Conservation (phyloP, 2,888 invertebrate species). For the Cheilosia vernalis region DNA sequence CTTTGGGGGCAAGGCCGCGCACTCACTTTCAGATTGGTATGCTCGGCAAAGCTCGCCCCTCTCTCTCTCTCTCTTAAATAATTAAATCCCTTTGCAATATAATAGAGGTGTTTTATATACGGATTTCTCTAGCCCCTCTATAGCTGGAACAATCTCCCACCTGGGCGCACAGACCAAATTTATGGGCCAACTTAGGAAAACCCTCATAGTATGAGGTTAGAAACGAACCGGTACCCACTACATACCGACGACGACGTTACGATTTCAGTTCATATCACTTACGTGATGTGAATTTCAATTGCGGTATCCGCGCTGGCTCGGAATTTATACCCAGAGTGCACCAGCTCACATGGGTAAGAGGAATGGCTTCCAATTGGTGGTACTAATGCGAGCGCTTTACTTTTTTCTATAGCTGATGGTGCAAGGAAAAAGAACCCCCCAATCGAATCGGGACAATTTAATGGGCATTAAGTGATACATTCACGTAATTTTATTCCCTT, state of each 20-base stretch:
- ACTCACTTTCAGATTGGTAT: constrained; percentile 43
- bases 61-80: constrained; percentile 54
- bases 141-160: constrained; percentile 28
- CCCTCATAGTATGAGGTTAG: constrained; percentile 9
- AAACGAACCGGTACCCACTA: constrained; percentile 14
- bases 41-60: constrained; percentile 9
- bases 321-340: constrained; percentile 62
- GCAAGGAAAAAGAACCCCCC: constrained; percentile 19
- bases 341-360: constrained; percentile 57
- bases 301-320: constrained; percentile 36
- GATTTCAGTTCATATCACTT: constrained; percentile 74
- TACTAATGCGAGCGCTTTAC: constrained; percentile 69
- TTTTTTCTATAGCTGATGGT: constrained; percentile 31
- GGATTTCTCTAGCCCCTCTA: constrained; percentile 15
- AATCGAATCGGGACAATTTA: constrained; percentile 72
- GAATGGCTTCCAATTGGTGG: constrained; percentile 71
- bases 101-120: constrained; percentile 63
- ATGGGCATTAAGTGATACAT: constrained; percentile 74
- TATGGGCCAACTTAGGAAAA: constrained; percentile 63
- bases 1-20: not conserved
- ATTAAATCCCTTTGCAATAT: constrained; percentile 73
- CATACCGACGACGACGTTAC: constrained; percentile 41
- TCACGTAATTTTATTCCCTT: constrained; percentile 70
- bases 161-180: constrained; percentile 53
- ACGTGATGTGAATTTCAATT: constrained; percentile 75